phyloP scores from a whole-genome alignment of 30 jellyfish, hydroid and myxozoan genomes.

The Hydractinia echinata region DNA sequence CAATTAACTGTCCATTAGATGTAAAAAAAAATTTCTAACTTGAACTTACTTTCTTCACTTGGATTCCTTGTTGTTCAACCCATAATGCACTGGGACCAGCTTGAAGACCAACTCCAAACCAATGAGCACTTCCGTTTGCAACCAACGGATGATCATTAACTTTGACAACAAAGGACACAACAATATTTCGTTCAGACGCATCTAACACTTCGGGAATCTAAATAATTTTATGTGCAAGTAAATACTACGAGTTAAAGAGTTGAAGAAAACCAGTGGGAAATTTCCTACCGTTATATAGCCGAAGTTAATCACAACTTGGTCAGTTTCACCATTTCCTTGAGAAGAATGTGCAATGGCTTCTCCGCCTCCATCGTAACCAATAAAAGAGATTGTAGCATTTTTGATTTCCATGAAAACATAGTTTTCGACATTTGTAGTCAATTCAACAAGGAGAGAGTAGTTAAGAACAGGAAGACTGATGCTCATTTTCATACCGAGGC shows the following conservation, averaged over 20 bases:
- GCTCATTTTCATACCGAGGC: slow-evolving; percentile 39
- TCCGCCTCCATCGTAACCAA: slow-evolving; percentile 50
- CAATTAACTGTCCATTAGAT: neutral
- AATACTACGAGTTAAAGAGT: too few species aligned
- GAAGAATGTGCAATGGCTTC: slow-evolving; percentile 36
- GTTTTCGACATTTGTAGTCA: slow-evolving; percentile 68
- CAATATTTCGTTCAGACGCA: slow-evolving; percentile 34
- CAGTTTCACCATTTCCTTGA: slow-evolving; percentile 37
- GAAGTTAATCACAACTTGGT: slow-evolving; percentile 57
- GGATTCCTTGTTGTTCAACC: slow-evolving; percentile 78
- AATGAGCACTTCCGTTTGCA: slow-evolving; percentile 54
- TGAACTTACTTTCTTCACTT: slow-evolving; percentile 46
- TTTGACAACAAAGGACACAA: slow-evolving; percentile 46
- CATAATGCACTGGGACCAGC: slow-evolving; percentile 80
- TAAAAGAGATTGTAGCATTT: slow-evolving; percentile 35
- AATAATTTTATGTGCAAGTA: too few species aligned
- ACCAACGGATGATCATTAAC: slow-evolving; percentile 57
- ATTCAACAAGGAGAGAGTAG: slow-evolving; percentile 57
- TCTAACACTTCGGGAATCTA: slow-evolving; percentile 25
- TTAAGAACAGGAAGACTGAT: slow-evolving; percentile 58
- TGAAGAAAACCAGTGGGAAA: too few species aligned
- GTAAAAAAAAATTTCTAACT: neutral
- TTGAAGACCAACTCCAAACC: slow-evolving; percentile 90
- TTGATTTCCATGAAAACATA: slow-evolving; percentile 55
- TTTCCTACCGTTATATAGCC: slow-evolving; percentile 55